Evolutionary conservation across 2,888 invertebrate genomes (phyloP), one percentile per base, ranked within the genome.

Genomic region (Sarcophaga variegata): DNA sequence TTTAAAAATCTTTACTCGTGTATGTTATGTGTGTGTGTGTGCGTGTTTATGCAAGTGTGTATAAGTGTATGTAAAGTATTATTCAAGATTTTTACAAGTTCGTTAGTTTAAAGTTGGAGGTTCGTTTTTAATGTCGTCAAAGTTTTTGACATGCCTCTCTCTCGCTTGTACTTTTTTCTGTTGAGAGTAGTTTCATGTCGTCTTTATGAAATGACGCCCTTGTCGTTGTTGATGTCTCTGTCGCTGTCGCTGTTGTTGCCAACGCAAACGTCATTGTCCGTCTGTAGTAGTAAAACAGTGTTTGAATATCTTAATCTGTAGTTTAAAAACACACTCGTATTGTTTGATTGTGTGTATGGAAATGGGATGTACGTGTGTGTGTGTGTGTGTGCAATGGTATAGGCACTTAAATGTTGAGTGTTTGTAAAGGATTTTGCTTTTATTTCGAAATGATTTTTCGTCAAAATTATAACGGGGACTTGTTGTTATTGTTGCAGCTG

Each of bases 121-220:
- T 80, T 83, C 85, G 81, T 79, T 87, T 88, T 89, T 87, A 88
- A 89, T 89, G 92, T 90, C 91, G 89, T 90, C 89, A 90, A 92
- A 91, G 88, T 92, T 92, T 37, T 90, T 92, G 92, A 91, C 91
- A 91, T 90, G 90, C 88, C 90, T 76, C 82, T 76, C 79, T 85
- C 82, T 86, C 88, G 80, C 37, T 37, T 37, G 37, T 37, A 37
- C 37, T 37, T 37, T 92, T 91, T 90, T 90, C 90, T 89, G 81
- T 89, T 91, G 90, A 91, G 90, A 92, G 92, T 90, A 90, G 91
- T 91, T 92, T 90, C 90, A 90, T 92, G 92, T 91, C 91, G 83
- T 84, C 89, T 84, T 82, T 62, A 54, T 76, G 17, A 17, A 12
- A 22, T 54, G 54, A 12, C 14, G 14, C 14, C 54, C 2, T 54